Evolutionary conservation across 2,888 invertebrate genomes (phyloP).

Genomic region (Agonum fuliginosum): DNA sequence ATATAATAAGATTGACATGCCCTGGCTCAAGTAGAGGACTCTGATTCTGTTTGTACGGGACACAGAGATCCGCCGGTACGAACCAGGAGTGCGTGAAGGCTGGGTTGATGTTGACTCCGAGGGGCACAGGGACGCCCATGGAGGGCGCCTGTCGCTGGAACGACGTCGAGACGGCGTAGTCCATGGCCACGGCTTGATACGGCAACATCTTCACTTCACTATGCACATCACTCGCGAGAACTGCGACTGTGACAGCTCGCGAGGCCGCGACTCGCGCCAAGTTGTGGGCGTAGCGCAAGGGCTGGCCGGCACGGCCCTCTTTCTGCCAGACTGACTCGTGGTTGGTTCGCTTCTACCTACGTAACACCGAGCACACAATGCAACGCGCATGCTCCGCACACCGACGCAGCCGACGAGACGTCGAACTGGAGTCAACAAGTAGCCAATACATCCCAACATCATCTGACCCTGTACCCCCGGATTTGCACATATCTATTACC

Average conservation of each 20-base stretch:
- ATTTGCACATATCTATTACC: too few species aligned
- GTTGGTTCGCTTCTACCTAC: constrained; percentile 70
- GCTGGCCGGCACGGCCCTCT: constrained; percentile 64
- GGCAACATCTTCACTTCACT: constrained; percentile 80
- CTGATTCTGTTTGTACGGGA: constrained; percentile 85
- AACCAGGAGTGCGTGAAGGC: constrained; percentile 97
- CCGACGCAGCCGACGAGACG: constrained; percentile 56
- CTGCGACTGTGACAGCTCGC: constrained; percentile 45
- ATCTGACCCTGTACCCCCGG: background rate
- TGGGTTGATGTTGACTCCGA: constrained; percentile 80
- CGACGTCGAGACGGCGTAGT: constrained; percentile 79
- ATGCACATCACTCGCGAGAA: constrained; percentile 28
- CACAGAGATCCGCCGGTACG: constrained; percentile 95
- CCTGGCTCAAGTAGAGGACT: constrained; percentile 92
- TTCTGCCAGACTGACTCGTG: constrained; percentile 66
- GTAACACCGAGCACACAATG: constrained; percentile 64
- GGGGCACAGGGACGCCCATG: constrained; percentile 69
- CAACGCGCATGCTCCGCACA: constrained; percentile 66
- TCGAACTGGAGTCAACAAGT: constrained; percentile 71
- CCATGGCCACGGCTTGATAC: constrained; percentile 92
- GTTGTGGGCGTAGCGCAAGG: constrained; percentile 68
- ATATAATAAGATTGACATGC: constrained; percentile 83
- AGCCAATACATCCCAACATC: constrained; percentile 70
- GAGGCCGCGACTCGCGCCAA: background rate
- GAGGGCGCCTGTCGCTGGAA: constrained; percentile 69